Percentiles rank a stretch among this genome's conserved stretches.
These are phyloP conservation scores for Cordilura impudica DNA, from an alignment of 2,888 invertebrate species.

Conservation along the genomic window DNA sequence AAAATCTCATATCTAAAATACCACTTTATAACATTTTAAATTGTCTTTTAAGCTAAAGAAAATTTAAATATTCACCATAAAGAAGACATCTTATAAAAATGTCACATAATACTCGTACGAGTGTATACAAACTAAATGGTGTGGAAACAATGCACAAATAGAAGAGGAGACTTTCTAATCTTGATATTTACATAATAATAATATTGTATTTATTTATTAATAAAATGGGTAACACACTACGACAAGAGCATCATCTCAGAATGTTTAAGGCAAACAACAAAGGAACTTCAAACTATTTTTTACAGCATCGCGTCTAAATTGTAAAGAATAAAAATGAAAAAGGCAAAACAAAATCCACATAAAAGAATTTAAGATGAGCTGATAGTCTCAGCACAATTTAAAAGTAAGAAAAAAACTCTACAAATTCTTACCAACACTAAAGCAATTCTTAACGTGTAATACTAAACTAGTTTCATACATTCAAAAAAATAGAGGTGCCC, in stretches of 20 bases:
- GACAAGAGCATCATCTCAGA: not conserved
- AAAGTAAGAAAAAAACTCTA: not conserved
- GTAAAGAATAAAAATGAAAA: not conserved
- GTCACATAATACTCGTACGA: slow-evolving; percentile 36
- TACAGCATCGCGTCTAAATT: slow-evolving; percentile 34
- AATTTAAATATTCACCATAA: slow-evolving; percentile 11
- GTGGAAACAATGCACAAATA: slow-evolving; percentile 21
- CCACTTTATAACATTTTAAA: slow-evolving; percentile 30
- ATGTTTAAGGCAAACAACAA: not conserved
- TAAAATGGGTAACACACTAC: slow-evolving; percentile 31
- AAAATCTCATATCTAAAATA: slow-evolving; percentile 10
- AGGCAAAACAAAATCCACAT: slow-evolving; percentile 21
- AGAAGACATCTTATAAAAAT: slow-evolving; percentile 13
- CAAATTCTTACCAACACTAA: not conserved
- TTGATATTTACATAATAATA: slow-evolving; percentile 53
- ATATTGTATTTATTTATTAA: slow-evolving; percentile 32
- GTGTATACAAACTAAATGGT: slow-evolving; percentile 40
- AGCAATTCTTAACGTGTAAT: slow-evolving; percentile 19
- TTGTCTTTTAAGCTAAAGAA: slow-evolving; percentile 11
- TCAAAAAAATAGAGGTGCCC: not conserved
- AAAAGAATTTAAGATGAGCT: slow-evolving; percentile 33
- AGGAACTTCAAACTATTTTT: slow-evolving; percentile 18
- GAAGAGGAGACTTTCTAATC: slow-evolving; percentile 22
- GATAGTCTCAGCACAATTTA: slow-evolving; percentile 27
- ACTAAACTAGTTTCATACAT: slow-evolving; percentile 42